phyloP scores from a whole-genome alignment of 2,113 vertebrate species.

The Megaleporinus macrocephalus region DNA sequence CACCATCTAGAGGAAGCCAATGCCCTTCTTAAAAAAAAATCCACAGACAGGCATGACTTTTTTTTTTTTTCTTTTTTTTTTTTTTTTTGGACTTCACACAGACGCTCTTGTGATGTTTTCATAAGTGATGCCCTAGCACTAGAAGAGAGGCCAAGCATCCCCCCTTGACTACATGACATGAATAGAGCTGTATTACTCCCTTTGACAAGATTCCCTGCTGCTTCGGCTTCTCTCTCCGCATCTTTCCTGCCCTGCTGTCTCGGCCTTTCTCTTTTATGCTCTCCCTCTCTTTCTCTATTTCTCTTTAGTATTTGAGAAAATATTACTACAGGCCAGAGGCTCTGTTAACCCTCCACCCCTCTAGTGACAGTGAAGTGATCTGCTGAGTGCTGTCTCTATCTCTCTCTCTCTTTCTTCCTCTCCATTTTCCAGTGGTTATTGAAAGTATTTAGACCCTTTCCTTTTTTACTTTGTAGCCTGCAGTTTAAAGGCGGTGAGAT shows the following conservation, averaged over 20 bases:
- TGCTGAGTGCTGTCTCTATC: conserved; percentile 10
- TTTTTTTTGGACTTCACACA: background rate
- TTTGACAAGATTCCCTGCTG: conserved; percentile 52
- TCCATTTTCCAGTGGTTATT: conserved; percentile 26
- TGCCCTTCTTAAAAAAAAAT: conserved; percentile 49
- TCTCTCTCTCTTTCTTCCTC: background rate
- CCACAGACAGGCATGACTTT: conserved; percentile 35
- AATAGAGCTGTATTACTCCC: conserved; percentile 56
- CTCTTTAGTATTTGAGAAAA: conserved; percentile 45
- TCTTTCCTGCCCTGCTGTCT: conserved; percentile 47
- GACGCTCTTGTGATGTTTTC: conserved; percentile 43
- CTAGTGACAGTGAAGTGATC: conserved; percentile 30
- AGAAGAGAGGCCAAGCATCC: conserved; percentile 49
- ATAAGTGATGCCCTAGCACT: conserved; percentile 47
- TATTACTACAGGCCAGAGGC: conserved; percentile 45
- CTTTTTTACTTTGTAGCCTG: conserved; percentile 4
- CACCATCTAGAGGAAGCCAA: conserved; percentile 39
- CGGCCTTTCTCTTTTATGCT: conserved; percentile 47
- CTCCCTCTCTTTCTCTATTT: conserved; percentile 45
- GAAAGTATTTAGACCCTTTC: conserved; percentile 15
- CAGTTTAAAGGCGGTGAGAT: conserved; percentile 16
- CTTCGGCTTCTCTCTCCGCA: conserved; percentile 25
- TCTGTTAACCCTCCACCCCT: conserved; percentile 48
- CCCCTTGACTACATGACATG: conserved; percentile 50
- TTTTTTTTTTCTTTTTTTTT: conserved; percentile 11